Conservation (phyloP, 2,888 invertebrate genomes). For the Standfussiana lucernea region DNA sequence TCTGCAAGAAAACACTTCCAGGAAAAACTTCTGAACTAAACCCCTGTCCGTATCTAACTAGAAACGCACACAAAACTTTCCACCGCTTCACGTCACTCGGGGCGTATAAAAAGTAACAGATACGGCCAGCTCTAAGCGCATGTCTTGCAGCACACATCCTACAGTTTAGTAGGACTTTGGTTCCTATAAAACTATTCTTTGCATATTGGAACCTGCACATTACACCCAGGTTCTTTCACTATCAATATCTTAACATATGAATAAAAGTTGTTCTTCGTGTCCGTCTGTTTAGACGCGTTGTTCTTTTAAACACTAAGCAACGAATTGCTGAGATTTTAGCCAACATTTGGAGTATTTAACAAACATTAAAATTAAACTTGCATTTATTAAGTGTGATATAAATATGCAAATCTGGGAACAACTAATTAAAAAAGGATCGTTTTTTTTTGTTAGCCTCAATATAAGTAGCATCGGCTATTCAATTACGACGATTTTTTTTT, state of each 20-base stretch:
- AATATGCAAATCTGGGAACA: not conserved
- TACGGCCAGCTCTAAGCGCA: not conserved
- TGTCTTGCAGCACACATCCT: not conserved
- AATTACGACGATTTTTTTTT: too few relatives aligned
- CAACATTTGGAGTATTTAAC: too few relatives aligned
- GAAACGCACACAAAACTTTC: not conserved
- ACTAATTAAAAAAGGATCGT: not conserved
- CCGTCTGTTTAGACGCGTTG: too few relatives aligned
- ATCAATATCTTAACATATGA: too few relatives aligned
- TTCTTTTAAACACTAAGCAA: too few relatives aligned
- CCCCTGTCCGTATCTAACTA: not conserved
- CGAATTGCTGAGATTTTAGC: too few relatives aligned
- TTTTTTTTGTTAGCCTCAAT: not conserved
- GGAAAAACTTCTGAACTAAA: not conserved
- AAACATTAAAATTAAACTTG: not conserved
- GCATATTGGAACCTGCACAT: not conserved
- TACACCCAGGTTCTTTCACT: too few relatives aligned
- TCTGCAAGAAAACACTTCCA: not conserved
- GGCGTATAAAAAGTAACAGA: conserved; percentile 44
- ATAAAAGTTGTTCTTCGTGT: too few relatives aligned
- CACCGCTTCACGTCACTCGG: conserved; percentile 26
- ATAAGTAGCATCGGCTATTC: too few relatives aligned
- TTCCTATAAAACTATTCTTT: not conserved
- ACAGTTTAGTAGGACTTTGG: not conserved
- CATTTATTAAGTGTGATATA: too few relatives aligned